These are phyloP conservation scores for Zootermopsis nevadensis DNA, from an alignment of 2,888 invertebrate genomes.

Conservation along the genomic window DNA sequence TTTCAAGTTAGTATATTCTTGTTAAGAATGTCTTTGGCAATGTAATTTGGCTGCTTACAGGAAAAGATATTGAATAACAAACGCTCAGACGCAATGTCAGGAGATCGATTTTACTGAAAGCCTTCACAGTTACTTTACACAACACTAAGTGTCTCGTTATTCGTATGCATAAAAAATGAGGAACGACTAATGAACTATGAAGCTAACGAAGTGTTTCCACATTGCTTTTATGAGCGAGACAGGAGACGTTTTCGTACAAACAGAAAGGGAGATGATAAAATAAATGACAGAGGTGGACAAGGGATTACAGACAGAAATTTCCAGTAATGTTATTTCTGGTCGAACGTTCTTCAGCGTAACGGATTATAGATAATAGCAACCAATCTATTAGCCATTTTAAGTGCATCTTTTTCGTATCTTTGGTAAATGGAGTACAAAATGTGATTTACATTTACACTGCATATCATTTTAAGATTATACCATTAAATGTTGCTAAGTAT, in stretches of 20 bases:
- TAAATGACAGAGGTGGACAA: not conserved
- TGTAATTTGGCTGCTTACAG: not conserved
- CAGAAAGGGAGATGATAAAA: not conserved
- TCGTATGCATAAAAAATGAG: not conserved
- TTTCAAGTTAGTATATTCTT: not conserved
- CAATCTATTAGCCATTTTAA: no score
- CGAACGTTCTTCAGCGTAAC: no score
- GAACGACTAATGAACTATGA: not conserved
- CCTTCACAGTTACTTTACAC: not conserved
- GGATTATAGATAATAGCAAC: no score
- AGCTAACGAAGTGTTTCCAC: conserved; percentile 1
- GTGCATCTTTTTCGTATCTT: no score
- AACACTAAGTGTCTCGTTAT: not conserved
- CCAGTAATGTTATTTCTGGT: no score
- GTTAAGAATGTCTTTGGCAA: not conserved
- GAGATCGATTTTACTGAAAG: not conserved
- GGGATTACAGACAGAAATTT: not conserved
- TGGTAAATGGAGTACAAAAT: no score
- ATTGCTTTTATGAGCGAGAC: not conserved
- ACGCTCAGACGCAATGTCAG: not conserved
- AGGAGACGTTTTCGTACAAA: not conserved
- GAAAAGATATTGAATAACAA: not conserved
- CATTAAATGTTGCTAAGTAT: no score
- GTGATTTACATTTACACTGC: no score
- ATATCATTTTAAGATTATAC: no score